These are phyloP conservation scores for Ctenodactylus gundi DNA, from an alignment of 2,113 vertebrate genomes.

Conservation along the genomic window DNA sequence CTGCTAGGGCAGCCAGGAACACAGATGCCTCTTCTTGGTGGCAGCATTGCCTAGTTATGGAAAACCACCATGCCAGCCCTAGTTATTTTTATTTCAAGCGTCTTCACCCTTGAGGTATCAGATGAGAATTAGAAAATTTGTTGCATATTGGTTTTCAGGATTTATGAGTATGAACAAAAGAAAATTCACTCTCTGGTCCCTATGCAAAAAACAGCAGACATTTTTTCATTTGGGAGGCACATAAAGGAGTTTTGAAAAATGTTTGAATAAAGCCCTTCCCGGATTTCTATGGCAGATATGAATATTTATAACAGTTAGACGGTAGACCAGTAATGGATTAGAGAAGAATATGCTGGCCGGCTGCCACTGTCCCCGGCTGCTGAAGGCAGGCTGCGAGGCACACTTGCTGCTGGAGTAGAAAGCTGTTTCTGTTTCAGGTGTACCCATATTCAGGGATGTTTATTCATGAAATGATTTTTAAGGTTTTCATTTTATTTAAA, in stretches of 20 bases:
- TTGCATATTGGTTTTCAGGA: slow-evolving; percentile 81
- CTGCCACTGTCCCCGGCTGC: slow-evolving; percentile 79
- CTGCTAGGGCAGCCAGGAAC: slow-evolving; percentile 55
- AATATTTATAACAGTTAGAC: slow-evolving; percentile 88
- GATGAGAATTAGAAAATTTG: slow-evolving; percentile 85
- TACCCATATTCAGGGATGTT: slow-evolving; percentile 74
- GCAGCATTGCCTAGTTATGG: slow-evolving; percentile 19
- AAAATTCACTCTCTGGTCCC: slow-evolving; percentile 81
- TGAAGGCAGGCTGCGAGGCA: slow-evolving; percentile 67
- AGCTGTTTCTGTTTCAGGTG: slow-evolving; percentile 76
- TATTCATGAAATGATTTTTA: slow-evolving; percentile 66
- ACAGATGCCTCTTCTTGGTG: slow-evolving; percentile 34
- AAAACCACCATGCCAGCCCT: slow-evolving; percentile 56
- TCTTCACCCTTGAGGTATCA: slow-evolving; percentile 83
- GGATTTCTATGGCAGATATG: slow-evolving; percentile 83
- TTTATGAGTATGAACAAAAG: slow-evolving; percentile 85
- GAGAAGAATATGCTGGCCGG: slow-evolving; percentile 80
- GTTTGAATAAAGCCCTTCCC: slow-evolving; percentile 82
- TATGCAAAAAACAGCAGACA: slow-evolving; percentile 75
- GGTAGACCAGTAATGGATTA: slow-evolving; percentile 82
- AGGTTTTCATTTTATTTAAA: slow-evolving; percentile 53
- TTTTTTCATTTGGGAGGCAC: slow-evolving; percentile 82
- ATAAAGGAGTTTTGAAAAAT: slow-evolving; percentile 86
- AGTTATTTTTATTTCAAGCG: slow-evolving; percentile 75
- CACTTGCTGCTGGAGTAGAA: slow-evolving; percentile 65